phyloP scores from a whole-genome alignment of 2,797 vertebrate species.

The Leptoclinus maculatus region DNA sequence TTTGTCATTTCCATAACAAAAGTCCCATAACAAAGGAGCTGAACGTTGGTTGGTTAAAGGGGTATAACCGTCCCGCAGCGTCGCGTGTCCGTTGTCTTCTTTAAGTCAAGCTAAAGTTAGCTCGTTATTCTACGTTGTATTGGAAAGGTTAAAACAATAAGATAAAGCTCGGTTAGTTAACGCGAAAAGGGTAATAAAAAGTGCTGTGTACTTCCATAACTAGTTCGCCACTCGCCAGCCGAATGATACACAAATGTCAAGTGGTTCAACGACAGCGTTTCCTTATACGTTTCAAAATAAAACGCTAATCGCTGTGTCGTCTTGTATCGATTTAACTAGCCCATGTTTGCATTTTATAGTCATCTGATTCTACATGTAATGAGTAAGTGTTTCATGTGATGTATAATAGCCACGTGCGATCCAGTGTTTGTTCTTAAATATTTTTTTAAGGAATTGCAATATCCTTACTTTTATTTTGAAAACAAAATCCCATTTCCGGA shows the following conservation, averaged over 20 bases:
- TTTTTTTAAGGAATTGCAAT: not conserved
- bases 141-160: not conserved
- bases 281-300: conserved; percentile 31
- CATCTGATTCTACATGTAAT: fast-evolving
- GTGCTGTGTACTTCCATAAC: not conserved
- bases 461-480: not conserved
- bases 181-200: not conserved
- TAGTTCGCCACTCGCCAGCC: not conserved
- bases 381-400: fast-evolving
- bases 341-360: fast-evolving
- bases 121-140: not conserved
- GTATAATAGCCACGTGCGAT: fast-evolving
- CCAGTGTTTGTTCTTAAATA: fast-evolving
- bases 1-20: not conserved
- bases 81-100: too few relatives aligned
- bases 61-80: not conserved
- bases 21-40: conserved; percentile 1
- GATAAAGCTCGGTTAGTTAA: not conserved
- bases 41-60: not conserved
- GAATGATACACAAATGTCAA: not conserved
- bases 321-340: too few relatives aligned
- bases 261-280: not conserved
- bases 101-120: not conserved
- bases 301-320: fast-evolving
- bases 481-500: not conserved